Evolutionary conservation across 2,113 vertebrate genomes (phyloP), one percentile per base, ranked within the genome.

Genomic region (Sceloporus undulatus): DNA sequence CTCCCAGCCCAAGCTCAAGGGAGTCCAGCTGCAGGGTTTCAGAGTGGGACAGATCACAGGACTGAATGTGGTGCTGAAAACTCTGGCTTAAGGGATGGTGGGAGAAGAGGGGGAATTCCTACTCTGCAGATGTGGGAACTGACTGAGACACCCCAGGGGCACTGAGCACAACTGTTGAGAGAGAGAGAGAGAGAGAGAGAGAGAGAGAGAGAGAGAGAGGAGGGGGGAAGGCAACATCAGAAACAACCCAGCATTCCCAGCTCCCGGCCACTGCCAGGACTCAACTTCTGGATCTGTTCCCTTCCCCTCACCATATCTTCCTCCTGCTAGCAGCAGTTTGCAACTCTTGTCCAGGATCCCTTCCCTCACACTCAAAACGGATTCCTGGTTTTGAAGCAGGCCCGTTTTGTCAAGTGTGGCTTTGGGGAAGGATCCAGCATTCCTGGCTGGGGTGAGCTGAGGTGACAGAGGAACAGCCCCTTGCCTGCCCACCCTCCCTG

Each of bases 251-350:
- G 25, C 80, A 81, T 54, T 65, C 71, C 82, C 78, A 77, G 65
- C 56, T 42, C 74, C 66, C 40, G 81, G 82, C 40, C 29, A 59
- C 52, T 48, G 73, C 34, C 85, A 40, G 73, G 21, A 40, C 87
- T 62, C 9, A 59, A 34, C 42, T 76, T 52, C 52, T 79, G 84
- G 92, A 82, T 87, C 94, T 71, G 88, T 82, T 88, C 89, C 90
- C 89, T 27, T 87, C 82, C 78, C 85, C 90, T 82, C 68, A 23
- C 80, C 40, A 14, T 9, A 7, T 38, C 23, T 13, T 52, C 27
- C 29, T 34, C 52, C 65, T 48, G 9, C 52, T 65, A 71, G 2
- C 27, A 23, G 59, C 40, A 65, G 84, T 25, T 77, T 65, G 71
- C 29, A 70, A 66, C 54, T 77, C 88, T 71, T 27, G 11, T 71